Base-by-base conservation (phyloP, 2,797 vertebrate genomes). In the Sciurus carolinensis region DNA sequence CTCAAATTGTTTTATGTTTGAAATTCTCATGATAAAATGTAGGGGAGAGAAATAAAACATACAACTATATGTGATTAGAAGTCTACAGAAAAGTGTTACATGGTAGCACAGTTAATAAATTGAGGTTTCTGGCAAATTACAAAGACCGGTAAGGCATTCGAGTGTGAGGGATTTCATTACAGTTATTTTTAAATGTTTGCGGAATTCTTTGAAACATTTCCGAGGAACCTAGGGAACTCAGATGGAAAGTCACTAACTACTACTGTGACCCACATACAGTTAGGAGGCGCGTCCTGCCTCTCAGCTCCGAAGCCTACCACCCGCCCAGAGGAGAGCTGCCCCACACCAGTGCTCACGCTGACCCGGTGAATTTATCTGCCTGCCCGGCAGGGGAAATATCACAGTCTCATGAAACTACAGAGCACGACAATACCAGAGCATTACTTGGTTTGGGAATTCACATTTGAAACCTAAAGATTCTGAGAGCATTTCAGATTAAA, bases 131-230 rank as follows among this genome's bases (percentile, higher is more conserved):
- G 8, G 13, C 47, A 39, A 57, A 52, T 62, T 88, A 64, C 12
- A 57, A 28, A 26, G 52, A 10, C 42, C 5, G 26, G 1, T 28
- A 47, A 82, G 64, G 87, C n/a, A 33, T 72, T 76, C 33, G n/a
- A 66, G 14, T 24, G 10, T 12, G 14, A 90, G n/a, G 9, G 3
- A 3, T 42, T 76, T 87, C 62, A 26, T 47, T 47, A 62, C 26
- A 75, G 30, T 73, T 90, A 64, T 12, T 80, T 47, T n/a, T n/a
- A n/a, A 64, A 33, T 67, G 17, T 59, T 82, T 52, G 15, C 39
- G 82, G 76, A 91, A 67, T 88, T 89, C 28, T 95, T 93, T 85
- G 22, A 85, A 76, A 91, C 33, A 85, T 28, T 73, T 52, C 11
- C 72, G 71, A 66, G 12, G 28, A 73, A 47, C 66, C 28, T 62